Evolutionary conservation across 1,140 invertebrate species (phyloP).

Genomic region (Tetranychus cinnabarinus): DNA sequence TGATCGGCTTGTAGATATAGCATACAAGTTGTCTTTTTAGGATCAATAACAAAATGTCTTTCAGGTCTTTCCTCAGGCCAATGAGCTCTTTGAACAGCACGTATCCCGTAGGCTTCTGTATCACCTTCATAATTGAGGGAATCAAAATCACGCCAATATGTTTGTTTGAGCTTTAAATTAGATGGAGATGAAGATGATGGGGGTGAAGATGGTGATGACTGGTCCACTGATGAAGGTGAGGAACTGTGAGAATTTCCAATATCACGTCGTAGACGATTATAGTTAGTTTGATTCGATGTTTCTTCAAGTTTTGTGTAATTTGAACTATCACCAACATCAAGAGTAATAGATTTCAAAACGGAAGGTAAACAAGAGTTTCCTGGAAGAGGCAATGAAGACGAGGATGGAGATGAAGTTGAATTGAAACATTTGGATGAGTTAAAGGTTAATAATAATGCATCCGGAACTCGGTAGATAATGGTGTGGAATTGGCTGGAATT

Average conservation of each 20-base stretch:
- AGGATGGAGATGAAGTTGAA: too few species aligned
- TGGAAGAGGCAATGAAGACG: too few species aligned
- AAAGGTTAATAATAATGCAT: constrained; percentile 32
- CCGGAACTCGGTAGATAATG: constrained; percentile 53
- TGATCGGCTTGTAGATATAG: constrained; percentile 83
- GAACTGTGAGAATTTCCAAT: not conserved
- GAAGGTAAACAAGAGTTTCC: too few species aligned
- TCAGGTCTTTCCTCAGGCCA: constrained; percentile 12
- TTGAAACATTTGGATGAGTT: constrained; percentile 18
- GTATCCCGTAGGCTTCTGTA: constrained; percentile 13
- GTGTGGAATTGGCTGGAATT: constrained; percentile 34
- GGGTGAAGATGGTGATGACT: not conserved
- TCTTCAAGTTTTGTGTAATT: not conserved
- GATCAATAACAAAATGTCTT: constrained; percentile 45
- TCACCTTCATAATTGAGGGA: constrained; percentile 10
- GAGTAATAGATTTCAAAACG: too few species aligned
- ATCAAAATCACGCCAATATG: constrained; percentile 12
- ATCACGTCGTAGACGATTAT: not conserved
- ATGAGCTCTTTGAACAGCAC: constrained; percentile 13
- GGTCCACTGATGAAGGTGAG: not conserved
- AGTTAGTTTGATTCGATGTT: not conserved
- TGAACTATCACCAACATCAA: not conserved
- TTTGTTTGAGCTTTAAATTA: not conserved
- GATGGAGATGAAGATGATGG: not conserved
- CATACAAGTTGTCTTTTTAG: constrained; percentile 48